A percentile compares a stretch with the other conserved stretches of the same genome.
Conservation (phyloP, 2,797 vertebrate genomes). For the Sebastes glaucus region DNA sequence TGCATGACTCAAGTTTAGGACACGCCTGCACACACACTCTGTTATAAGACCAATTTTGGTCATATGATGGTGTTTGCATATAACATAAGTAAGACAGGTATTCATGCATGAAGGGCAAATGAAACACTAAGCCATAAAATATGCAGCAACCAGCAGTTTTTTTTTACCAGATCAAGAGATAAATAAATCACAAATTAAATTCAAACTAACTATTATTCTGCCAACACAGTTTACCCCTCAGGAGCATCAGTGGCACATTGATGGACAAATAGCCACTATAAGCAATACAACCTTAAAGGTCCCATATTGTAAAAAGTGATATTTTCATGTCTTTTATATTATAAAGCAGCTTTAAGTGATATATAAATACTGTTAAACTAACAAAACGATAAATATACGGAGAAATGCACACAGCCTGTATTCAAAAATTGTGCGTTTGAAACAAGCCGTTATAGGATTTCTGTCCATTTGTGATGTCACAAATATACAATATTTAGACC, state of each 20-base stretch:
- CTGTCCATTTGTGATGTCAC: too few relatives aligned
- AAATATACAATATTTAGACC: too few relatives aligned
- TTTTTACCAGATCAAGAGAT: not conserved
- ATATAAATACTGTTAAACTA: too few relatives aligned
- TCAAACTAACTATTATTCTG: not conserved
- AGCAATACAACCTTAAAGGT: not conserved
- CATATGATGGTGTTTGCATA: too few relatives aligned
- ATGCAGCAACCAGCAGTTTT: not conserved
- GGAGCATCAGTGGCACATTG: not conserved
- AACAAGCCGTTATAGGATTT: too few relatives aligned
- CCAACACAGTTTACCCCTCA: not conserved
- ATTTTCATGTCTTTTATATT: too few relatives aligned
- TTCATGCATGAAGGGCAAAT: not conserved
- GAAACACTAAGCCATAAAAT: not conserved
- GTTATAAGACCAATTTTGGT: too few relatives aligned
- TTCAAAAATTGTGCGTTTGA: too few relatives aligned
- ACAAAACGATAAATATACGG: rapidly evolving
- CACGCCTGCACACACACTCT: not conserved
- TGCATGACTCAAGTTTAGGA: not conserved
- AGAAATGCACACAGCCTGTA: too few relatives aligned
- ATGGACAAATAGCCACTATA: not conserved
- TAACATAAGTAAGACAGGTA: not conserved
- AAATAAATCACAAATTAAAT: not conserved
- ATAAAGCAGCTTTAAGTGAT: too few relatives aligned
- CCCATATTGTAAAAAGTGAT: too few relatives aligned